Base-by-base conservation (phyloP, 2,888 invertebrate genomes). In the Oegoconia quadripuncta region DNA sequence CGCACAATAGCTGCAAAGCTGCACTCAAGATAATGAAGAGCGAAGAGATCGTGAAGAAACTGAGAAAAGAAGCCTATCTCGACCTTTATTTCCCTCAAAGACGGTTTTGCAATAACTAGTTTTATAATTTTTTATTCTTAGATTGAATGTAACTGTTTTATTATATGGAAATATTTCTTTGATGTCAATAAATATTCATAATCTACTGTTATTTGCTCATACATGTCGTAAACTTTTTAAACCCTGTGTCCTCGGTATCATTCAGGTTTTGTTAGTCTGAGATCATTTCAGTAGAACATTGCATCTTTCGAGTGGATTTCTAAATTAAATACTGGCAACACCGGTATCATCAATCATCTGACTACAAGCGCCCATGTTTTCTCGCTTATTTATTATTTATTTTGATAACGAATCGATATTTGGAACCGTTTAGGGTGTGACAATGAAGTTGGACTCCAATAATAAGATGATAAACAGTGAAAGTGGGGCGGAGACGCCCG, bases 361-460 rank as follows among this genome's bases (percentile, higher is more conserved):
- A 80, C 73, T 69, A 39, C 27, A 48, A 55, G 43, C 46, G 51
- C 42, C 43, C 51, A 41, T 55, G 44, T 36, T 52, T 48, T 54
- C 50, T 49, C 34, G 12, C 30, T 41, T 40, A 55, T 64, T 71
- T 69, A 60, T 68, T 77, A 78, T 78, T 79, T 78, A 77, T 76
- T 80, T 79, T 74, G 67, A 50, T 64, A 57, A 45, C 54, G 48
- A 71, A 72, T 74, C 69, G 58, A 75, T 74, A 69, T 56, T 63
- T 51, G 51, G 46, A 43, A 9, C 12, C 12, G 13, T 11, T 25
- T 42, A 39, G 36, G 32, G 37, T 37, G 34, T 32, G 65, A 75
- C 49, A 55, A 88, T 88, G 88, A 88, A 87, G 74, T 61, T 88
- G 41, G 88, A 88, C 48, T 84, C 88, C 9, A 88, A 88, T 64